Base-by-base conservation (phyloP, 2,113 vertebrate genomes). In the Raja brachyura region DNA sequence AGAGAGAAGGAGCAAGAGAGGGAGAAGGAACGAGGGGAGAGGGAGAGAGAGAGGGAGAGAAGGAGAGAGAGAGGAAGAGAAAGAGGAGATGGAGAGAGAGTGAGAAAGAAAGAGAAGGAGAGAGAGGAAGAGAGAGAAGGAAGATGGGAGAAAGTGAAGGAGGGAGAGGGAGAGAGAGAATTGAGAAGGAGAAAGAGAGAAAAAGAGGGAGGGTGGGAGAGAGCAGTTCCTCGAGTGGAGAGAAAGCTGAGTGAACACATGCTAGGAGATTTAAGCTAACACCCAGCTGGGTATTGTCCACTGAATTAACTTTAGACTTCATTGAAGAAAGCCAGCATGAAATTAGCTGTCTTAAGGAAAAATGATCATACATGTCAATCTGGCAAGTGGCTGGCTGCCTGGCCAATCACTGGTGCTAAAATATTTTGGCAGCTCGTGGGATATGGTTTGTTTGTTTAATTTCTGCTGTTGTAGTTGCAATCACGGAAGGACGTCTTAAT, bases 291-390 rank as follows among this genome's bases (percentile, higher is more conserved):
- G 83, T n/a, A 88, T 88, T 88, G 83, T 88, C 13, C 59, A 61
- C 59, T 31, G 83, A 88, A 88, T 88, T 88, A 88, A 88, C 83
- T 88, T 88, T 63, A 63, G 16, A 5, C 83, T 88, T 63, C 83
- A 88, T 88, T 88, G 83, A 88, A 88, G 63, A 63, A 66, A 88
- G 31, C 5, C 83, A 88, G 83, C 59, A n/a, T 88, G 83, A 66
- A 88, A 88, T 88, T 63, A 88, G 83, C 83, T 5, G 11, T 31
- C 59, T 63, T 63, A n/a, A 63, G 83, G 83, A 66, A 88, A 66
- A 88, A 63, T 63, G 63, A 63, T 63, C 83, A 88, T 28, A 88
- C 28, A 66, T 31, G 25, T 28, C 83, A 86, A 59, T 11, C 83
- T 86, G 83, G 13, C 83, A 63, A 63, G 56, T 86, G 83, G 83